Evolutionary conservation across 37 sponge, comb jelly and placozoan species (phyloP).

Genomic region (Ephydatia muelleri): DNA sequence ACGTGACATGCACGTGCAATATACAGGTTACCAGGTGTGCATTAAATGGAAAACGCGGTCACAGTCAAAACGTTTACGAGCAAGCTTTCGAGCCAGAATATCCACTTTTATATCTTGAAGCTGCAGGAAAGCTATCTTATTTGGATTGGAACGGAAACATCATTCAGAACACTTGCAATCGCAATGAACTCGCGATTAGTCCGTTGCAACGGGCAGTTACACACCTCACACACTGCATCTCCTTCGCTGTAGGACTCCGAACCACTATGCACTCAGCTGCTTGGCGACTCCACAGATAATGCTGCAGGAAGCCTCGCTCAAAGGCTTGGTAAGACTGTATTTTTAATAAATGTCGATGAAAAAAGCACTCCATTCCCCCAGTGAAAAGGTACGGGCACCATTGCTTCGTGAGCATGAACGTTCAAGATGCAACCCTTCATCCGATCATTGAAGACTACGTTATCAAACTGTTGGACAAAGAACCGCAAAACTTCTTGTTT

Average conservation of each 20-base stretch:
- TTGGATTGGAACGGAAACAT: conserved; percentile 64
- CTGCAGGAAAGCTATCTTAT: conserved; percentile 68
- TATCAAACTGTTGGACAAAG: conserved; percentile 5
- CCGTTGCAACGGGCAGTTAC: not conserved
- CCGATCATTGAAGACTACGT: conserved; percentile 38
- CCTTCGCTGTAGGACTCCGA: conserved; percentile 24
- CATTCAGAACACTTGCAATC: conserved; percentile 53
- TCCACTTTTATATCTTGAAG: conserved; percentile 61
- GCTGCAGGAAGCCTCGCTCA: conserved; percentile 41
- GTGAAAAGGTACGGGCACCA: conserved; percentile 53
- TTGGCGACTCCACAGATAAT: conserved; percentile 32
- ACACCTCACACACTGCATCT: not conserved
- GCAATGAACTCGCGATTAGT: conserved; percentile 76
- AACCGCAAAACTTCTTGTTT: conserved; percentile 40
- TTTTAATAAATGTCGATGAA: not conserved
- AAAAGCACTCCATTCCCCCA: no score
- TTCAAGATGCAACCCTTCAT: conserved; percentile 19
- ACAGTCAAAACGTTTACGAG: conserved; percentile 48
- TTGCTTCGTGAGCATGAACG: conserved; percentile 64
- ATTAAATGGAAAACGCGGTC: conserved; percentile 22
- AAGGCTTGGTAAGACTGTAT: conserved; percentile 46
- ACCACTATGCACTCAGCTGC: conserved; percentile 31
- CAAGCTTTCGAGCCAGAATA: conserved; percentile 20
- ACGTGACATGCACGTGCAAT: not conserved
- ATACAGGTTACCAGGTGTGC: not conserved